Conservation (phyloP, 2,113 vertebrate genomes). For the Lipotes vexillifer region DNA sequence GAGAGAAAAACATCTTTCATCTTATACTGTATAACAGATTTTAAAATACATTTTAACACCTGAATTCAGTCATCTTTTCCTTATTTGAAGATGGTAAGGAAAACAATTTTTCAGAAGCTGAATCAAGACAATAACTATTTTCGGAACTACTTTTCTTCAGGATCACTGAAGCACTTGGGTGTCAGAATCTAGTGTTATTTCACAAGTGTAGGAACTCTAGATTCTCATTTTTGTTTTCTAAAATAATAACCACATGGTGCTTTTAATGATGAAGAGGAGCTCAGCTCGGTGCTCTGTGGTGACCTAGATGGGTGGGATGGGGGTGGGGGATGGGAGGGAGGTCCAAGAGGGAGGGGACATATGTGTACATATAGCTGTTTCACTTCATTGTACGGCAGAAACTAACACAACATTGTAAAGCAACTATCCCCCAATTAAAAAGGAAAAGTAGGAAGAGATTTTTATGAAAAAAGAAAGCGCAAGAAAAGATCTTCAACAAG, state of each 20-base stretch:
- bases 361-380: too few relatives aligned
- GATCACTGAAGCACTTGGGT: neutral
- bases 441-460: neutral
- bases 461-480: neutral
- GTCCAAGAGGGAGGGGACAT: too few relatives aligned
- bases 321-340: too few relatives aligned
- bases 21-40: neutral
- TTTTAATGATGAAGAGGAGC: conserved; percentile 33
- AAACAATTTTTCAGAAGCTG: neutral
- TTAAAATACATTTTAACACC: conserved; percentile 4
- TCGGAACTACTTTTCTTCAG: conserved; percentile 1
- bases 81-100: conserved; percentile 33
- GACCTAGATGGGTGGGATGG: too few relatives aligned
- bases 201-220: neutral
- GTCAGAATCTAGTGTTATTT: neutral
- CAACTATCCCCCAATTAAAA: too few relatives aligned
- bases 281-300: neutral
- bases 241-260: conserved; percentile 40
- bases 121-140: conserved; percentile 10
- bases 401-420: too few relatives aligned
- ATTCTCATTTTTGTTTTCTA: neutral
- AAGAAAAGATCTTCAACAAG: neutral
- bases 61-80: neutral
- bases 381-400: too few relatives aligned
- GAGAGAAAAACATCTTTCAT: neutral